These are phyloP conservation scores for Papilio xuthus DNA, from an alignment of 1,140 invertebrate genomes.

Conservation along the genomic window DNA sequence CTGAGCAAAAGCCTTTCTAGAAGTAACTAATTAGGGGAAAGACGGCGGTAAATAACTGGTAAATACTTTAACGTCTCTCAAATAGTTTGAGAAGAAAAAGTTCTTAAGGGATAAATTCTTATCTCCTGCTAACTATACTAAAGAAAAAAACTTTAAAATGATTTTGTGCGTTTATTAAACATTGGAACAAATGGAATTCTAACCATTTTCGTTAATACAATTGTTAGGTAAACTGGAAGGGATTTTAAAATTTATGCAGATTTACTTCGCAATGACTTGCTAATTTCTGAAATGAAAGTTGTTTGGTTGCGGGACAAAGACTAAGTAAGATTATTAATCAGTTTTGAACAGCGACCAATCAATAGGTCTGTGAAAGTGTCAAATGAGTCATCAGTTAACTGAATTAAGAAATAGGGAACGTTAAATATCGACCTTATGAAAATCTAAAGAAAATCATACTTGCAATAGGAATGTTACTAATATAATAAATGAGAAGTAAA, in stretches of 20 bases:
- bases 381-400: slow-evolving; percentile 6
- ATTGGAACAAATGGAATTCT: no score
- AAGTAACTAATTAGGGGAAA: slow-evolving; percentile 2
- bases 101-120: not conserved
- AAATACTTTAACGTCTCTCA: not conserved
- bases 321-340: slow-evolving; percentile 18
- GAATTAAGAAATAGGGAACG: not conserved
- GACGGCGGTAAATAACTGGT: not conserved
- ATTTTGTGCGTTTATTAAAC: no score
- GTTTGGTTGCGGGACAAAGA: slow-evolving; percentile 4
- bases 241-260: not conserved
- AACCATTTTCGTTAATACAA: no score
- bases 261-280: not conserved
- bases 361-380: not conserved
- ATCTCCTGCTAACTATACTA: no score
- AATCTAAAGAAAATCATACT: not conserved
- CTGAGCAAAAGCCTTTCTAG: not conserved
- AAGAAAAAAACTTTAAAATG: no score
- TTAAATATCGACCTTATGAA: not conserved
- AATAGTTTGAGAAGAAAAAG: not conserved
- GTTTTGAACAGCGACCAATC: slow-evolving; percentile 3
- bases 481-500: no score
- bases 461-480: no score
- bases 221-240: not conserved
- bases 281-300: not conserved